Conservation (phyloP, 1,140 invertebrate species). For the Bilobella aurantiaca region DNA sequence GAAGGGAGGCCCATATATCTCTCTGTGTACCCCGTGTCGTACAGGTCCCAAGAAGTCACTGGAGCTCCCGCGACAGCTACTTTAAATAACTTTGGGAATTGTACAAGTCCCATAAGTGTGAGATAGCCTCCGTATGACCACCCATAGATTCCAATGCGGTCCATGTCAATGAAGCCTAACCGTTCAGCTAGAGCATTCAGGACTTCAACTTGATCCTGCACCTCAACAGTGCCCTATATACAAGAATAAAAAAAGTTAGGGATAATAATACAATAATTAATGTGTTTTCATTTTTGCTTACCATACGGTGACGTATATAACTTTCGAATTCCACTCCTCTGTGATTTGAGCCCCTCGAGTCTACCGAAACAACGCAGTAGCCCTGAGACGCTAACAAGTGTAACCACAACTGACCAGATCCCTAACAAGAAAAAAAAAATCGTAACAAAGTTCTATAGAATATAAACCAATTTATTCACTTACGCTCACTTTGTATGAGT, state of each 20-base stretch:
- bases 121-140: constrained; percentile 97
- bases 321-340: constrained; percentile 84
- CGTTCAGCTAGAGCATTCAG: constrained; percentile 72
- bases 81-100: constrained; percentile 72
- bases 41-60: constrained; percentile 89
- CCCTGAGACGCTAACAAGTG: constrained; percentile 92
- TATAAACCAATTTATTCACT: constrained; percentile 10
- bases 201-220: constrained; percentile 93
- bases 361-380: constrained; percentile 89
- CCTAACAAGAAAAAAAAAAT: constrained; percentile 45
- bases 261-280: constrained; percentile 6
- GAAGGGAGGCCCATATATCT: constrained; percentile 91
- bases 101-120: constrained; percentile 71
- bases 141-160: constrained; percentile 86
- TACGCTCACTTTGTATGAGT: constrained; percentile 72
- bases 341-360: constrained; percentile 88
- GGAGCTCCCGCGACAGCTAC: constrained; percentile 88
- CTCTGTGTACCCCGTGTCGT: constrained; percentile 93
- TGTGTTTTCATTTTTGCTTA: constrained; percentile 6
- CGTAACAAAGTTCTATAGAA: constrained; percentile 15
- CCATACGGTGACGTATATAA: constrained; percentile 71
- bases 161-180: constrained; percentile 79
- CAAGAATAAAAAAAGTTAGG: background rate
- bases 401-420: constrained; percentile 78
- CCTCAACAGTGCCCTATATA: constrained; percentile 73